Percentiles rank a stretch among this genome's conserved stretches.
phyloP scores from a whole-genome alignment of 64 coral and sea anemone genomes.

The Orbicella faveolata region DNA sequence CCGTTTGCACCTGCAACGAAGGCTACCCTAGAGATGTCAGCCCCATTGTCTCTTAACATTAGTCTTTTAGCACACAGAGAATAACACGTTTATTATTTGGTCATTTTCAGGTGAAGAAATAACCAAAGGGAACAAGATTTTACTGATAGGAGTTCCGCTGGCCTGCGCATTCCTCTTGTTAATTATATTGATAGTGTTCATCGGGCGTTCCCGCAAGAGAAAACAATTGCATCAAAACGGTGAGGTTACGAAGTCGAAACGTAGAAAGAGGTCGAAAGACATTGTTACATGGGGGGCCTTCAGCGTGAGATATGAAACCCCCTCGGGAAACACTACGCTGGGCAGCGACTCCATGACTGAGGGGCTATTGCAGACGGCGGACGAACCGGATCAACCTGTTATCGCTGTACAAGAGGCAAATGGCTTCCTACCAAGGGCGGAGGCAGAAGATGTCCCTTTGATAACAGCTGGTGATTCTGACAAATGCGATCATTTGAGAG shows the following conservation, averaged over 20 bases:
- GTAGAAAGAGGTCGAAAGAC: neutral
- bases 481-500: neutral
- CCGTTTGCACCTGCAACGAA: neutral
- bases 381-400: neutral
- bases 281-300: slow-evolving; percentile 25
- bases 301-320: slow-evolving; percentile 37
- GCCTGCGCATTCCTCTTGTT: slow-evolving; percentile 27
- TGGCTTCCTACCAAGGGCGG: neutral
- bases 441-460: slow-evolving; percentile 2
- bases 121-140: neutral
- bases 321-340: neutral
- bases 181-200: neutral
- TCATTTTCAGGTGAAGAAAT: neutral
- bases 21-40: neutral
- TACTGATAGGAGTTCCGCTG: slow-evolving; percentile 4
- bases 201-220: neutral
- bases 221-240: slow-evolving; percentile 24
- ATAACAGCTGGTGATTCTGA: neutral
- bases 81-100: neutral
- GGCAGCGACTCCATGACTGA: neutral
- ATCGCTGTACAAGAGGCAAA: neutral
- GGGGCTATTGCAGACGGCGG: neutral
- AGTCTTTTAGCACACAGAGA: neutral
- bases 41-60: neutral
- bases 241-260: neutral